Evolutionary conservation across 2,113 vertebrate species (phyloP).

Genomic region (Furnarius figulus): DNA sequence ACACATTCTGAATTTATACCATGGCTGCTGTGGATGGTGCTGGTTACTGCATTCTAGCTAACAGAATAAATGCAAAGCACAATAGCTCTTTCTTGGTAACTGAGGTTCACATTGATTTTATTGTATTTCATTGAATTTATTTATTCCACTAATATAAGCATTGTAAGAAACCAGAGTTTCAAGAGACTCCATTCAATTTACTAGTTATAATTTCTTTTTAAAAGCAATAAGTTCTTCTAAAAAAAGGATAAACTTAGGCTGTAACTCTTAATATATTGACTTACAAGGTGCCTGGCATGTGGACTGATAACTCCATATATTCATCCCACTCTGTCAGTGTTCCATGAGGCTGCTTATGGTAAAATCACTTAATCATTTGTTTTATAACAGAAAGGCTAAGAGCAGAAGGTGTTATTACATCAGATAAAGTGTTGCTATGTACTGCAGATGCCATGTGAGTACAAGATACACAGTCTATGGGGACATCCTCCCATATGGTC

Average conservation of each 20-base stretch:
- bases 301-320: neutral
- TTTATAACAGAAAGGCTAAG: constrained; percentile 28
- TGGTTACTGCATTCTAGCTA: neutral
- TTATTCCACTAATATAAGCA: neutral
- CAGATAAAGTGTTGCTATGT: constrained; percentile 50
- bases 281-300: neutral
- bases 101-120: neutral
- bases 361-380: constrained; percentile 39
- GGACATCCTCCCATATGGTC: constrained; percentile 57
- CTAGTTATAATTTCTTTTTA: neutral
- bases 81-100: neutral
- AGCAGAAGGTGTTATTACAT: constrained; percentile 59
- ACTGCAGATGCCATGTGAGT: constrained; percentile 43
- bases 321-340: neutral
- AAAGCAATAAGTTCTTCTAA: neutral
- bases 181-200: neutral
- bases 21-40: neutral
- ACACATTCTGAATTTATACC: neutral
- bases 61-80: neutral
- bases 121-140: neutral
- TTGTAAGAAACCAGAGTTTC: neutral
- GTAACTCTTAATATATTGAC: neutral
- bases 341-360: neutral
- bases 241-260: neutral
- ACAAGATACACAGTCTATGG: constrained; percentile 7